Conservation (phyloP, 2,888 invertebrate genomes). For the Eubasilissa splendida region DNA sequence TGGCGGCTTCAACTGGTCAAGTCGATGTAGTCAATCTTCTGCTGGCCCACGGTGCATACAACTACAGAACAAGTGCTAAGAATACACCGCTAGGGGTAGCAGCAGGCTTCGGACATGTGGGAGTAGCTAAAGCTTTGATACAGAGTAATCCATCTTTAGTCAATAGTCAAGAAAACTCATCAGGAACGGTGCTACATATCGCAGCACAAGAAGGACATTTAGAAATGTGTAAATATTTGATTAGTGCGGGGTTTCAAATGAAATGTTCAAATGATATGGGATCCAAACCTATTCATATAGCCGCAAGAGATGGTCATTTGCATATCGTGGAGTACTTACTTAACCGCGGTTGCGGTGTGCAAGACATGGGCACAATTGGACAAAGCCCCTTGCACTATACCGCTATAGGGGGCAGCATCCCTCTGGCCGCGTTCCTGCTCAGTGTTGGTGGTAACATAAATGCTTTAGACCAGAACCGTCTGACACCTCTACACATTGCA, state of each 20-base stretch:
- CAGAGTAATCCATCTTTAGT: neutral
- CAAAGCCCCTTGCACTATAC: neutral
- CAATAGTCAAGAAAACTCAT: neutral
- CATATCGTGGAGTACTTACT: neutral
- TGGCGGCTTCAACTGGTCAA: neutral
- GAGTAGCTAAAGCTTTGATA: constrained; percentile 2
- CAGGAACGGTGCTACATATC: neutral
- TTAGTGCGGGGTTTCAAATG: neutral
- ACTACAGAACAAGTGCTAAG: neutral
- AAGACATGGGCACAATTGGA: neutral
- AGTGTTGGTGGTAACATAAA: neutral
- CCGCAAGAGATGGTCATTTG: neutral
- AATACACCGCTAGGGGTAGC: constrained; percentile 1
- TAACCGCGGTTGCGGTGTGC: neutral
- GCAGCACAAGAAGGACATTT: neutral
- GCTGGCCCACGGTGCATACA: neutral
- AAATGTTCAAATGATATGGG: neutral
- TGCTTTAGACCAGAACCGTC: neutral
- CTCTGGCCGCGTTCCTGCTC: neutral
- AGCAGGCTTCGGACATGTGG: neutral
- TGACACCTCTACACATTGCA: neutral
- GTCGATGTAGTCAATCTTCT: neutral
- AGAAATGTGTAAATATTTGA: neutral
- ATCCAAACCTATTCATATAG: neutral
- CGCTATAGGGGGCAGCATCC: neutral